A percentile compares a stretch with the other conserved stretches of the same genome.
These are phyloP conservation scores for Gobiocypris rarus DNA, from an alignment of 2,113 vertebrate species.

Conservation along the genomic window DNA sequence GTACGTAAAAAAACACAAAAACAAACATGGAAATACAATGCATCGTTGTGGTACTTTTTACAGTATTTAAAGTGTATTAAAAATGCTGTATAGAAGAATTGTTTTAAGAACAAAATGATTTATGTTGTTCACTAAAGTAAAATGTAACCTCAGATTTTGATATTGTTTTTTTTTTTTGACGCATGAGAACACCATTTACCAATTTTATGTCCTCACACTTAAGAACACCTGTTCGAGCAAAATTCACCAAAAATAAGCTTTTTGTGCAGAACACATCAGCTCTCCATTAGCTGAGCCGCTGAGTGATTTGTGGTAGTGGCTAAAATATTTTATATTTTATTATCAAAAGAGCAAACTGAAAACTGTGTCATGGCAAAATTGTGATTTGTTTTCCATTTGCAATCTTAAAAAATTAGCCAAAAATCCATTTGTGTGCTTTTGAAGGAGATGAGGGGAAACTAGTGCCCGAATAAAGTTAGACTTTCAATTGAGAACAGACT, in stretches of 20 bases:
- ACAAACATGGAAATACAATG: too few species aligned
- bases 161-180: neutral
- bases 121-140: neutral
- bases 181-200: neutral
- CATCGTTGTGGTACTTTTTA: neutral
- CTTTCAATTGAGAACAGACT: slow-evolving; percentile 23
- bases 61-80: neutral
- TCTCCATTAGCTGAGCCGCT: slow-evolving; percentile 25
- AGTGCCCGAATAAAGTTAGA: slow-evolving; percentile 27
- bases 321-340: slow-evolving; percentile 44
- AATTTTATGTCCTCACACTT: slow-evolving; percentile 16
- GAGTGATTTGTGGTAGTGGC: slow-evolving; percentile 35
- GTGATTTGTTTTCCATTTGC: slow-evolving; percentile 40
- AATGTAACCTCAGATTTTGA: slow-evolving; percentile 1
- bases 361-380: slow-evolving; percentile 32
- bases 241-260: slow-evolving; percentile 23
- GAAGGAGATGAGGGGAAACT: slow-evolving; percentile 1
- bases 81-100: neutral
- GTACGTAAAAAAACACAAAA: neutral
- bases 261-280: slow-evolving; percentile 33
- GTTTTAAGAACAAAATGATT: slow-evolving; percentile 7
- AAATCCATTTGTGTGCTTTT: slow-evolving; percentile 22
- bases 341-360: slow-evolving; percentile 36
- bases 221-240: slow-evolving; percentile 50
- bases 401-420: slow-evolving; percentile 34